These are phyloP conservation scores for Aporophyla lueneburgensis DNA, from an alignment of 2,888 invertebrate species.

Conservation along the genomic window DNA sequence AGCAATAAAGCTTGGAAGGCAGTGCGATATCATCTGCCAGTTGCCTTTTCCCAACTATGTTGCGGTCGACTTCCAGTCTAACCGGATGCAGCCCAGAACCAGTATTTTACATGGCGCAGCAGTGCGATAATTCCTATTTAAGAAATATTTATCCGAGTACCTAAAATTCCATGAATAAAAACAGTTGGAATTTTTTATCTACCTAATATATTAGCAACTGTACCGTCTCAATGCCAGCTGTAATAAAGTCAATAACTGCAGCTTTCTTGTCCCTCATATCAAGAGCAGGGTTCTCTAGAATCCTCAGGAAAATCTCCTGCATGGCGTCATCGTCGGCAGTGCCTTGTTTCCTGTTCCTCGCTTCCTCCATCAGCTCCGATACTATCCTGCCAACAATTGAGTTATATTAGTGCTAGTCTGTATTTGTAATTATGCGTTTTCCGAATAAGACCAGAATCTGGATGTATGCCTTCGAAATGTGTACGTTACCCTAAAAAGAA, in stretches of 20 bases:
- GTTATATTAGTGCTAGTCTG: conserved; percentile 53
- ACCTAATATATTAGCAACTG: conserved; percentile 61
- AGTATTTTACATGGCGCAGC: too few relatives aligned
- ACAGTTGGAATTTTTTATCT: not conserved
- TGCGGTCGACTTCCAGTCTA: too few relatives aligned
- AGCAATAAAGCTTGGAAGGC: not conserved
- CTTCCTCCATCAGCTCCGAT: conserved; percentile 94
- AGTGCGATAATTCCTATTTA: conserved; percentile 5
- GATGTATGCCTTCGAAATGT: not conserved
- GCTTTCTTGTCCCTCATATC: conserved; percentile 96
- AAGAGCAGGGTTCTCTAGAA: conserved; percentile 93
- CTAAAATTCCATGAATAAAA: not conserved
- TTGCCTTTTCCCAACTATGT: too few relatives aligned
- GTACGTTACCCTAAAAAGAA: too few relatives aligned
- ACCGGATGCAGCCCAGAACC: too few relatives aligned
- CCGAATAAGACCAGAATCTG: not conserved
- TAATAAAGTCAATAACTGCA: conserved; percentile 96
- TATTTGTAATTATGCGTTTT: not conserved
- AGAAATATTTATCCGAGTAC: not conserved
- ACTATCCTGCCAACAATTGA: conserved; percentile 91
- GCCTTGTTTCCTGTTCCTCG: conserved; percentile 90
- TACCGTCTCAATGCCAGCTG: conserved; percentile 96
- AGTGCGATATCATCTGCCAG: not conserved
- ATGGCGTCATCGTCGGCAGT: conserved; percentile 91
- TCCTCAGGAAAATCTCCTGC: conserved; percentile 94